Evolutionary conservation across 2,797 vertebrate species (phyloP).

Genomic region (Chromobotia macracanthus): DNA sequence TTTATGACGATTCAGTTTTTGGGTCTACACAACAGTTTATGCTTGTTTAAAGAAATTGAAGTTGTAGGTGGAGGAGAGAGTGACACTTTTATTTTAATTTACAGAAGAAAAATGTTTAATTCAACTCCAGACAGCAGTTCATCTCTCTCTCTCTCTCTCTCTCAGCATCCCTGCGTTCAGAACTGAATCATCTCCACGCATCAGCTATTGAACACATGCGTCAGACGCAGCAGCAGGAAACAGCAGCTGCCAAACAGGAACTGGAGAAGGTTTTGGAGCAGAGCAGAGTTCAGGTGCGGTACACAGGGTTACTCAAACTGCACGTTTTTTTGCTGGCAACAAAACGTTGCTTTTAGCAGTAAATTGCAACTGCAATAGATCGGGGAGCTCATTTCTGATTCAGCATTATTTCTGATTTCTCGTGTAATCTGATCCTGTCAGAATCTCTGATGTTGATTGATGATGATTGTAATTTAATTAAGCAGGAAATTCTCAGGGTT

Average conservation of each 20-base stretch:
- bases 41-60: constrained; percentile 19
- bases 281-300: constrained; percentile 84
- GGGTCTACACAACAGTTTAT: neutral
- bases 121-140: constrained; percentile 28
- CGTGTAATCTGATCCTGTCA: neutral
- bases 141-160: constrained; percentile 11
- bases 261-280: constrained; percentile 89
- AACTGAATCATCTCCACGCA: constrained; percentile 95
- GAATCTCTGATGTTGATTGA: constrained; percentile 36
- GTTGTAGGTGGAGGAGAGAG: constrained; percentile 37
- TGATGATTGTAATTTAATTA: constrained; percentile 55
- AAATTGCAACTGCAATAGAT: too few relatives aligned
- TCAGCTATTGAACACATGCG: constrained; percentile 92
- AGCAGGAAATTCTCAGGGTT: constrained; percentile 25
- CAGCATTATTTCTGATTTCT: too few relatives aligned
- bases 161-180: constrained; percentile 92
- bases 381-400: too few relatives aligned
- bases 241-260: constrained; percentile 84
- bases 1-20: too few relatives aligned
- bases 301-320: neutral
- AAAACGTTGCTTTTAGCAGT: too few relatives aligned
- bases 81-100: constrained; percentile 38
- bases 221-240: constrained; percentile 92
- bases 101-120: constrained; percentile 70
- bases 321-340: too few relatives aligned